Percentiles rank a stretch among this genome's conserved stretches.
Evolutionary conservation across 2,888 invertebrate genomes (phyloP).

Genomic region (Chydorus sphaericus): DNA sequence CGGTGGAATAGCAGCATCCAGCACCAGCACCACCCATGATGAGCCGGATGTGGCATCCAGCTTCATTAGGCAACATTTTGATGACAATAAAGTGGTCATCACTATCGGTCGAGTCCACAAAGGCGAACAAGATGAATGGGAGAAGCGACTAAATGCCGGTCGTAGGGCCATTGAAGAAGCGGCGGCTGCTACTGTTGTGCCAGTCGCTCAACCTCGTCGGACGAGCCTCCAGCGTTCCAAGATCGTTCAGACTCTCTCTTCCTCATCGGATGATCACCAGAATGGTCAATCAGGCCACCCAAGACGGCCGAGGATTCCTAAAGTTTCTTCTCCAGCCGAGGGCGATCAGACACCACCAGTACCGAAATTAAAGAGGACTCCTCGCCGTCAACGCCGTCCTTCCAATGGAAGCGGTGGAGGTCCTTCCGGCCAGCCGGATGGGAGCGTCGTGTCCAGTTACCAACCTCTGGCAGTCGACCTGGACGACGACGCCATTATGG

Average conservation of each 20-base stretch:
- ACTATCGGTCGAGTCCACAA: background rate
- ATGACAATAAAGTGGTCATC: constrained; percentile 12
- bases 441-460: constrained; percentile 24
- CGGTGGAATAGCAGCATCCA: background rate
- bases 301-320: background rate
- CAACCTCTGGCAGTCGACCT: constrained; percentile 23
- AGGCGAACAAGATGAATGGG: constrained; percentile 10
- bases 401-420: background rate
- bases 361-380: background rate
- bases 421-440: constrained; percentile 24
- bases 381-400: background rate
- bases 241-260: background rate
- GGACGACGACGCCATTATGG: constrained; percentile 30
- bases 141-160: constrained; percentile 7
- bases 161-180: constrained; percentile 10
- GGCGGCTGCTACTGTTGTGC: background rate
- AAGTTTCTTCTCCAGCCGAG: background rate
- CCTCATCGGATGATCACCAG: background rate
- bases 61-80: background rate
- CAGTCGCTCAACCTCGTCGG: too few relatives aligned
- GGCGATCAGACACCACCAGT: background rate
- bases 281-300: background rate
- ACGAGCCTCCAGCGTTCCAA: constrained; percentile 5
- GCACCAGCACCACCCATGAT: background rate
- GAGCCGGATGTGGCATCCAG: background rate